These are phyloP conservation scores for Drosophila watanabei DNA, from an alignment of 1,140 invertebrate species.

Conservation along the genomic window DNA sequence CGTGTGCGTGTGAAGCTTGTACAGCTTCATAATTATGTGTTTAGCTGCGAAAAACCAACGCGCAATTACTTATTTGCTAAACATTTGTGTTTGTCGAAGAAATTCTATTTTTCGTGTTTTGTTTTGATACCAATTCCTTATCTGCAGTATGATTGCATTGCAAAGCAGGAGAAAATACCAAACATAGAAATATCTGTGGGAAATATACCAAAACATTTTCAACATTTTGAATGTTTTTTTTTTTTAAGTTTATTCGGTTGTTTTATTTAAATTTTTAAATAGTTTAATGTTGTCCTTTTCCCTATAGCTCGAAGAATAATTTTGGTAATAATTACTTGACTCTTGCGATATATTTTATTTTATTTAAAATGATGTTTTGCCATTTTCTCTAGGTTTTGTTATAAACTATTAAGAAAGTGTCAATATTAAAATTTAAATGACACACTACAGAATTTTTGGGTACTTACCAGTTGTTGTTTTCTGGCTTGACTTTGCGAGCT, in stretches of 20 bases:
- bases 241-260: not conserved
- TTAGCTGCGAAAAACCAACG: constrained; percentile 1
- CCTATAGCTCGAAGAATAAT: not conserved
- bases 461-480: no score
- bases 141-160: constrained; percentile 3
- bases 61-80: constrained; percentile 13
- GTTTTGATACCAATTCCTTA: constrained; percentile 32
- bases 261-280: not conserved
- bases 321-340: not conserved
- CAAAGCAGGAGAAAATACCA: not conserved
- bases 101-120: constrained; percentile 47
- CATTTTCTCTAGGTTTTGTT: no score
- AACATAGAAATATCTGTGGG: not conserved
- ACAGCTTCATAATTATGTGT: constrained; percentile 88
- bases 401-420: no score
- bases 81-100: constrained; percentile 2
- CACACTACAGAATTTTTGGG: no score
- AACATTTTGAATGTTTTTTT: not conserved
- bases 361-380: not conserved
- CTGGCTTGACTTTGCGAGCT: no score
- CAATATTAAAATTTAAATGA: no score
- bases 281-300: not conserved
- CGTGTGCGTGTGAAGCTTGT: constrained; percentile 92
- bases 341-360: not conserved
- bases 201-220: not conserved